Percentiles rank a stretch among this genome's conserved stretches.
phyloP scores from a whole-genome alignment of 2,797 vertebrate genomes.

The Anableps anableps region DNA sequence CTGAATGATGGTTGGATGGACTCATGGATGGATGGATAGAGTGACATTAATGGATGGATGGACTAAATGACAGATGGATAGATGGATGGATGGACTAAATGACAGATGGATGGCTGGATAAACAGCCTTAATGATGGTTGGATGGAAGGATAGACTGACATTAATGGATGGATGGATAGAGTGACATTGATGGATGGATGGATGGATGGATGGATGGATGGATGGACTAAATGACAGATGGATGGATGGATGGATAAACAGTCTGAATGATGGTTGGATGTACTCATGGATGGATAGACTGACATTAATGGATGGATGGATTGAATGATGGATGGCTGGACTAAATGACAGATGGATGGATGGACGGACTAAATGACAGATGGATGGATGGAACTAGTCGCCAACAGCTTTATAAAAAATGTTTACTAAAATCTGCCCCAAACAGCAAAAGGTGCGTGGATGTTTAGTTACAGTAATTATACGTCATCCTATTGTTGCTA shows the following conservation, averaged over 20 bases:
- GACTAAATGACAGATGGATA: background rate
- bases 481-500: background rate
- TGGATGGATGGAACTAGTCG: background rate
- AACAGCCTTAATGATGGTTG: too few relatives aligned
- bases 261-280: background rate
- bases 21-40: too few relatives aligned
- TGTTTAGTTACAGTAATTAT: background rate
- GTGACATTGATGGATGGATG: background rate
- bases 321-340: background rate
- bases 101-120: too few relatives aligned
- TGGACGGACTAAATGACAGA: background rate
- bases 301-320: background rate
- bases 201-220: too few relatives aligned
- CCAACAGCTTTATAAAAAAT: background rate
- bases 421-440: background rate
- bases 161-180: background rate
- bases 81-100: background rate
- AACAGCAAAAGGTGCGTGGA: background rate
- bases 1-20: too few relatives aligned
- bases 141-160: too few relatives aligned
- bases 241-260: background rate
- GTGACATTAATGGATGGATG: background rate
- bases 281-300: too few relatives aligned
- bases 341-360: background rate
- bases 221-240: background rate